Evolutionary conservation across 2,113 vertebrate genomes (phyloP).

Genomic region (Benitochromis conjunctus): DNA sequence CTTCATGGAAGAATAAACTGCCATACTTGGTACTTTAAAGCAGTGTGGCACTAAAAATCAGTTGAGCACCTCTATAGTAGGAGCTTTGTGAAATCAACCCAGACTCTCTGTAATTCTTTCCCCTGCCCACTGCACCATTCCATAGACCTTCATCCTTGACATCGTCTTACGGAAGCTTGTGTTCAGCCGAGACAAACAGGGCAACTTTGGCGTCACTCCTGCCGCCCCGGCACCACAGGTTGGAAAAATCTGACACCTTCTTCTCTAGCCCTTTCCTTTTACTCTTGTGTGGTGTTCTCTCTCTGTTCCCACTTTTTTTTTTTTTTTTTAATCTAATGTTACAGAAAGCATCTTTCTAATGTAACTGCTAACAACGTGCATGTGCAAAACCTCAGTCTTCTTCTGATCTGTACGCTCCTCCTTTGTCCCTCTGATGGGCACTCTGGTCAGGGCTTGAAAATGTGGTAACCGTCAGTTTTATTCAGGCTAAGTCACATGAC

Average conservation of each 20-base stretch:
- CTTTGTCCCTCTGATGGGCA: neutral
- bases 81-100: conserved; percentile 61
- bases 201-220: conserved; percentile 82
- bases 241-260: conserved; percentile 77
- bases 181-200: conserved; percentile 96
- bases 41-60: conserved; percentile 9
- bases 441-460: neutral
- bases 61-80: conserved; percentile 11
- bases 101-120: conserved; percentile 85
- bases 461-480: neutral
- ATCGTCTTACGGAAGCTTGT: conserved; percentile 97
- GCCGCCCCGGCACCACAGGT: conserved; percentile 90
- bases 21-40: neutral
- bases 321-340: neutral
- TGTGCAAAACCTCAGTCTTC: conserved; percentile 35
- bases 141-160: conserved; percentile 98
- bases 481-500: neutral
- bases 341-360: conserved; percentile 5
- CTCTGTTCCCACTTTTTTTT: neutral
- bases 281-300: conserved; percentile 40
- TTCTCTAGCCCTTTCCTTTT: conserved; percentile 44
- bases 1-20: neutral
- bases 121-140: conserved; percentile 79
- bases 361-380: conserved; percentile 51
- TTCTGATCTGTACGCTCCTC: neutral